These are phyloP conservation scores for Epirrhoe alternata DNA, from an alignment of 2,888 invertebrate genomes.

Conservation along the genomic window DNA sequence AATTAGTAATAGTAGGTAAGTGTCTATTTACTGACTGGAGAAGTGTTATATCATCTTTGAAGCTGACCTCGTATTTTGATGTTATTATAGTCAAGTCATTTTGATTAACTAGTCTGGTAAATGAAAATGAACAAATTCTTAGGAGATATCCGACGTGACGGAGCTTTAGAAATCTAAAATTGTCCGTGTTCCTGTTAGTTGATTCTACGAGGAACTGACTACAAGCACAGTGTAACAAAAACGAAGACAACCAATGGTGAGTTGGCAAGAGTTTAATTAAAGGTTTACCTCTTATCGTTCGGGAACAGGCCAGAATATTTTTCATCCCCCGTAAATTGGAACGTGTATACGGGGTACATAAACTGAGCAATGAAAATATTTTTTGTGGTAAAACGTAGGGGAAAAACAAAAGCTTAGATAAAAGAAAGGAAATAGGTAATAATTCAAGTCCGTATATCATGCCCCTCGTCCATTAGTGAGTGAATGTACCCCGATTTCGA, in stretches of 20 bases:
- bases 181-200: background rate
- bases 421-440: slow-evolving; percentile 27
- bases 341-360: slow-evolving; percentile 2
- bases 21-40: too few relatives aligned
- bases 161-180: too few relatives aligned
- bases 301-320: background rate
- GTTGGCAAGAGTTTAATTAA: background rate
- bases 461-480: slow-evolving; percentile 40
- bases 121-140: too few relatives aligned
- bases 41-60: too few relatives aligned
- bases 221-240: background rate
- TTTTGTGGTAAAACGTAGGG: slow-evolving; percentile 12
- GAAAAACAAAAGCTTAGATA: slow-evolving; percentile 27
- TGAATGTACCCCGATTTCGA: slow-evolving; percentile 43
- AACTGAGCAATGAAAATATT: slow-evolving; percentile 14
- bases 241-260: background rate
- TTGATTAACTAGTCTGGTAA: too few relatives aligned
- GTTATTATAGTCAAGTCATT: too few relatives aligned
- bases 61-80: too few relatives aligned
- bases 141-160: too few relatives aligned
- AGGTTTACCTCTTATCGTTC: slow-evolving; percentile 8
- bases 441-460: slow-evolving; percentile 37
- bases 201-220: background rate
- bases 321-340: slow-evolving; percentile 8
- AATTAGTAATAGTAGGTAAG: too few relatives aligned